phyloP scores from a whole-genome alignment of 1,140 invertebrate genomes.

The Ylistrum balloti region DNA sequence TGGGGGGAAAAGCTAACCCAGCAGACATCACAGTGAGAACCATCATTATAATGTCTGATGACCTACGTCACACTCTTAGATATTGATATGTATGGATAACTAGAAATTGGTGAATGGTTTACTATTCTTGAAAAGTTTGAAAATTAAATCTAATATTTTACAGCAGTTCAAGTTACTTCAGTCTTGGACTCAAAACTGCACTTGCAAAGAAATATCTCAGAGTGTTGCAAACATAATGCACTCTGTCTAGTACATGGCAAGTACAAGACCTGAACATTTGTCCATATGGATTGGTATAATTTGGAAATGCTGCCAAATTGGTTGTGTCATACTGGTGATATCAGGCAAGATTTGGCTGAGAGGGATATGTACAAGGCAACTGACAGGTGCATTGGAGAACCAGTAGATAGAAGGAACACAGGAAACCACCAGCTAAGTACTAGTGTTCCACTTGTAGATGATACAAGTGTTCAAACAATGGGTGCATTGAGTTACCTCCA shows the following conservation, averaged over 20 bases:
- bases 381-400: background rate
- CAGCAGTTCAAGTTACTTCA: too few species aligned
- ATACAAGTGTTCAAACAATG: background rate
- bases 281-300: background rate
- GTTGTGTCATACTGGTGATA: slow-evolving; percentile 7
- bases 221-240: too few species aligned
- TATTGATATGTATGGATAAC: too few species aligned
- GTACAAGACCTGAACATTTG: background rate
- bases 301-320: slow-evolving; percentile 4
- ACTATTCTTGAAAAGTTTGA: too few species aligned
- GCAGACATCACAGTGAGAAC: too few species aligned
- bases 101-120: too few species aligned
- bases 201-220: too few species aligned
- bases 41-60: too few species aligned
- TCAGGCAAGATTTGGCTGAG: background rate
- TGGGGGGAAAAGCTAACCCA: too few species aligned
- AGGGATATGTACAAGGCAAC: background rate
- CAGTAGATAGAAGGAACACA: background rate
- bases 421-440: background rate
- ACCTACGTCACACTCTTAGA: too few species aligned
- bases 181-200: too few species aligned
- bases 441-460: background rate
- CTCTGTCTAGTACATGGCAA: background rate
- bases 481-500: background rate
- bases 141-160: too few species aligned